Evolutionary conservation across 2,888 invertebrate species (phyloP), one percentile per base, ranked within the genome.

Genomic region (Chymomyza fuscimana): DNA sequence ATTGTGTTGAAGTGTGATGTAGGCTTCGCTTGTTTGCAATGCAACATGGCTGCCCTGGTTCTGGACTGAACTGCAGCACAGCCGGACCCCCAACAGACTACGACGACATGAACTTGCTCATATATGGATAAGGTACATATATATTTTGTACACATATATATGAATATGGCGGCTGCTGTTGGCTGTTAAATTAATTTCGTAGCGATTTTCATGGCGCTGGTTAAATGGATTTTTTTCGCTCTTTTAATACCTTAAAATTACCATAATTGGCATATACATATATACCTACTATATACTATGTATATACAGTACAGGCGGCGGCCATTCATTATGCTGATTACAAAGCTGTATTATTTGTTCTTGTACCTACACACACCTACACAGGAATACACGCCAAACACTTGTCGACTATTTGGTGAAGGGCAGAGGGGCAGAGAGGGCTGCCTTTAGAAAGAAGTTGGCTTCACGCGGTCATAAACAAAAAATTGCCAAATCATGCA

Each of bases 1-100:
- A 90, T 90, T 89, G 90, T 90, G 90, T 90, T 90, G 90, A 90
- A 89, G 90, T 90, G 90, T 89, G 89, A 90, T 90, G 89, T 89
- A 89, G 88, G 90, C 90, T 88, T 90, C 89, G 90, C 86, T 89
- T 87, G 89, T 88, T 87, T 81, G 82, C 75, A 54, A 50, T 46
- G 60, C 54, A 69, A 62, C 63, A 67, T 66, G 67, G 54, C 67
- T 63, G 75, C 70, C 63, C 59, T 59, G 29, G 2, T 19, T 61
- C 78, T 78, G 80, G 75, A 76, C 76, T 76, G 70, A 68, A 69
- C 72, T 59, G 65, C 65, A 52, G n/a, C n/a, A 51, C 65, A 54
- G 66, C 67, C 66, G 40, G 40, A 46, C 10, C 40, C 40, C 40
- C 40, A 46, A 46, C 40, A 46, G 12, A 46, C 40, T 46, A 32